These are phyloP conservation scores for Propithecus deckenii DNA, from an alignment of 2,797 vertebrate genomes.

Conservation along the genomic window DNA sequence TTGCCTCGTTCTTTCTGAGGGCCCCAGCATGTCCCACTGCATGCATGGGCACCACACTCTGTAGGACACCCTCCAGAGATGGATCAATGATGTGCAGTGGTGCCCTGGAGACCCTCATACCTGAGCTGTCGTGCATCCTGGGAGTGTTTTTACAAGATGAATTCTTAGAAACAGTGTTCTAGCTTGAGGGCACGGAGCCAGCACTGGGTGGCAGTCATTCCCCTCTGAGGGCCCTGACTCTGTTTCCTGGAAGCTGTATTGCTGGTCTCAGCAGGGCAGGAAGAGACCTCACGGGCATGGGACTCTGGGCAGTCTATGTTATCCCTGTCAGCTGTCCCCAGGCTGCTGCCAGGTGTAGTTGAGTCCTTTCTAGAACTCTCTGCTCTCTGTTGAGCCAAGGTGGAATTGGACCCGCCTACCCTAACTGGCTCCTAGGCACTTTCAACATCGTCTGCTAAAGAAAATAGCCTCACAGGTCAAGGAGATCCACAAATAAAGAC, in stretches of 20 bases:
- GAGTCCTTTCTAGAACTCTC: neutral
- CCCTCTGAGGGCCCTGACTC: neutral
- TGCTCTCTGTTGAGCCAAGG: neutral
- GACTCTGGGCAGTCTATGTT: too few species aligned
- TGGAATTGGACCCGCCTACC: too few species aligned
- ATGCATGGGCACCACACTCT: neutral
- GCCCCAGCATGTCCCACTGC: neutral
- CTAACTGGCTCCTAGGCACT: neutral
- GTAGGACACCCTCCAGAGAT: neutral
- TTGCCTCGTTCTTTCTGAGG: neutral
- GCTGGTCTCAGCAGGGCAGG: neutral
- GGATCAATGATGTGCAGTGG: neutral
- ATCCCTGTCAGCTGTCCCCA: neutral
- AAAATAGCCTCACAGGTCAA: neutral
- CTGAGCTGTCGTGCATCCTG: fast-evolving
- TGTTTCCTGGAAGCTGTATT: neutral
- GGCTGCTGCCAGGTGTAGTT: neutral
- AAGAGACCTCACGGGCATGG: neutral
- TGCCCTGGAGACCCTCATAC: neutral
- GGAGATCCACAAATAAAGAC: neutral
- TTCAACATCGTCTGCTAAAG: neutral
- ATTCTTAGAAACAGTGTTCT: neutral
- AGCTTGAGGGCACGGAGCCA: neutral
- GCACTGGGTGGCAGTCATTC: neutral
- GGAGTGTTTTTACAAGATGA: neutral